Evolutionary conservation across 2,113 vertebrate genomes (phyloP).

Genomic region (Argyrosomus japonicus): DNA sequence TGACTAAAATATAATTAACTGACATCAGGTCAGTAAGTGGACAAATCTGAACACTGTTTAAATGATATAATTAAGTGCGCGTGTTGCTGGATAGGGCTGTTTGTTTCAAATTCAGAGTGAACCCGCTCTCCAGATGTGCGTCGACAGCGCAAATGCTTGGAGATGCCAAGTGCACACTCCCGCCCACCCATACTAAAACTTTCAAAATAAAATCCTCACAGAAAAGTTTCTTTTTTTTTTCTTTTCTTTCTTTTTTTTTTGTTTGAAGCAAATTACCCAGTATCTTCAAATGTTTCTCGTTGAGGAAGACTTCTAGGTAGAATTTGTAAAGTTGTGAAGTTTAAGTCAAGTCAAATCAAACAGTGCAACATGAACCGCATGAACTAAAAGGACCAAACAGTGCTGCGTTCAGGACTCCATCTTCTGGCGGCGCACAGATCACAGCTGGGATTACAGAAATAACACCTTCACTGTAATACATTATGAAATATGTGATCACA

Average conservation of each 20-base stretch:
- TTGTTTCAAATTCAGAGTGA: conserved; percentile 34
- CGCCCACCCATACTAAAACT: background rate
- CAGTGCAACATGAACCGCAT: background rate
- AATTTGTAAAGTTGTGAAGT: background rate
- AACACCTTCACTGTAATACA: no score
- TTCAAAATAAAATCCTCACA: conserved; percentile 50
- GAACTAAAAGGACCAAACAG: background rate
- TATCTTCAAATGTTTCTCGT: background rate
- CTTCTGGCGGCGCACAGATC: conserved; percentile 47
- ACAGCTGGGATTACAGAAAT: background rate
- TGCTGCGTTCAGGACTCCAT: conserved; percentile 40
- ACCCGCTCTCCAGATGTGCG: conserved; percentile 66
- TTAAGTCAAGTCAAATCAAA: no score
- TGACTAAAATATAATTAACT: background rate
- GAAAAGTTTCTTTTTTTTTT: background rate
- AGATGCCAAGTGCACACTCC: conserved; percentile 45
- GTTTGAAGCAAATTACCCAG: no score
- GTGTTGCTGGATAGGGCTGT: conserved; percentile 1
- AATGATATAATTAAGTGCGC: background rate
- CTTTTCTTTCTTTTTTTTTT: no score
- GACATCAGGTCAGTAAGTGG: background rate
- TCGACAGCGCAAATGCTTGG: conserved; percentile 40
- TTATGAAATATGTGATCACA: background rate
- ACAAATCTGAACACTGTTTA: background rate
- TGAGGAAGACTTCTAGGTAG: background rate